phyloP scores from a whole-genome alignment of 1,140 invertebrate genomes.

The Macrotrachela quadricornifera region DNA sequence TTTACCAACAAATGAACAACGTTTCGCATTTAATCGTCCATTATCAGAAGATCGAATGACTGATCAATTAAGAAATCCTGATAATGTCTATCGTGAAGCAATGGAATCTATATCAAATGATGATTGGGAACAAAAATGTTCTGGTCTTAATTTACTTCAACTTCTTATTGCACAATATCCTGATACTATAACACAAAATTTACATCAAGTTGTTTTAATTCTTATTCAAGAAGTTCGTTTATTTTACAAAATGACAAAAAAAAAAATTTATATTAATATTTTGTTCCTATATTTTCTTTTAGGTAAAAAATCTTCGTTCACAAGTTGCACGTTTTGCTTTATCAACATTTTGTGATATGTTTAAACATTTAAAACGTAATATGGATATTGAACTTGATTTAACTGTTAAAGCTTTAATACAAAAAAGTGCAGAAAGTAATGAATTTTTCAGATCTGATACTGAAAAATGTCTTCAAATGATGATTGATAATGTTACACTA shows the following conservation, averaged over 20 bases:
- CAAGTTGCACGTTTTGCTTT: slow-evolving; percentile 68
- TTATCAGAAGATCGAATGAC: slow-evolving; percentile 14
- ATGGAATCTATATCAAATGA: slow-evolving; percentile 44
- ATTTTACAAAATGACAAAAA: not conserved
- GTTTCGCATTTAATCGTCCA: too few relatives aligned
- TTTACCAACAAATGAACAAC: too few relatives aligned
- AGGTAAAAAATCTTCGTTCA: slow-evolving; percentile 54
- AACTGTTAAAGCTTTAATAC: slow-evolving; percentile 50
- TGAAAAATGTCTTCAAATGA: slow-evolving; percentile 50
- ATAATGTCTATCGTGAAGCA: slow-evolving; percentile 40
- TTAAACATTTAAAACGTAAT: slow-evolving; percentile 40
- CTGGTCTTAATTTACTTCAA: slow-evolving; percentile 48
- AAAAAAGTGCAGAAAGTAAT: slow-evolving; percentile 71
- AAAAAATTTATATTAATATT: too few relatives aligned
- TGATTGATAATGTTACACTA: slow-evolving; percentile 42
- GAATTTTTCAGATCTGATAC: slow-evolving; percentile 68
- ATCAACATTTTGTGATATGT: slow-evolving; percentile 50
- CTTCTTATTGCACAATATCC: slow-evolving; percentile 48
- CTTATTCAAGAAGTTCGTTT: slow-evolving; percentile 45
- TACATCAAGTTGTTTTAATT: slow-evolving; percentile 43
- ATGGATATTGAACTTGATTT: slow-evolving; percentile 69
- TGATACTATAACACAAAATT: slow-evolving; percentile 38
- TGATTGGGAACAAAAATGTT: slow-evolving; percentile 64
- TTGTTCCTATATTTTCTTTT: slow-evolving; percentile 10
- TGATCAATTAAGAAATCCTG: slow-evolving; percentile 38